Percentiles rank a stretch among this genome's conserved stretches.
Conservation (phyloP, 2,797 vertebrate genomes). For the Spea hammondii region DNA sequence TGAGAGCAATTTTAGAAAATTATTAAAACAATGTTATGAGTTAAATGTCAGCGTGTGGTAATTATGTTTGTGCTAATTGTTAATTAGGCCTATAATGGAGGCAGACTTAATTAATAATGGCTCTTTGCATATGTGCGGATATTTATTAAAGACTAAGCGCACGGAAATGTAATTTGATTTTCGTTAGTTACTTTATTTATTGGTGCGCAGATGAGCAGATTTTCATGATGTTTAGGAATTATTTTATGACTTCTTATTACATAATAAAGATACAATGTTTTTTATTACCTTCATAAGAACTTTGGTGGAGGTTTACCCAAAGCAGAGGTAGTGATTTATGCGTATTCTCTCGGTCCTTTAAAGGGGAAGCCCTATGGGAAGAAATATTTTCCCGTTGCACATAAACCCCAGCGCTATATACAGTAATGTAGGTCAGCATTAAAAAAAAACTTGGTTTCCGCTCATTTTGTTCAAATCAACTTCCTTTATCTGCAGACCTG, state of each 20-base stretch:
- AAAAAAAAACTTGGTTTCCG: too few species aligned
- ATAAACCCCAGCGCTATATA: too few species aligned
- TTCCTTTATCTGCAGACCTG: too few species aligned
- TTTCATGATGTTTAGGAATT: not conserved
- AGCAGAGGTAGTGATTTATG: too few species aligned
- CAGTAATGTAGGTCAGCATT: too few species aligned
- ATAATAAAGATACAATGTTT: not conserved
- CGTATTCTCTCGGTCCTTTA: too few species aligned
- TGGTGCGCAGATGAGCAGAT: constrained; percentile 3
- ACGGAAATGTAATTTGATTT: constrained; percentile 74
- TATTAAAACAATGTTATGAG: constrained; percentile 91
- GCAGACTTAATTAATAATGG: constrained; percentile 96
- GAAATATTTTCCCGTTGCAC: too few species aligned
- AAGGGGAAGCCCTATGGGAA: too few species aligned
- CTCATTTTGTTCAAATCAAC: too few species aligned
- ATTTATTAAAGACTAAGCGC: constrained; percentile 56
- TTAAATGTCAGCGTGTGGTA: constrained; percentile 94
- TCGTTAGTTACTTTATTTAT: constrained; percentile 59
- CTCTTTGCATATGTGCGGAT: constrained; percentile 63
- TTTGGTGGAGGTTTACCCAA: not conserved
- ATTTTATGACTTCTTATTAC: not conserved
- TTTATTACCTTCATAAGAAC: not conserved
- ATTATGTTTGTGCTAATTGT: constrained; percentile 99
- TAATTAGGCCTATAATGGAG: constrained; percentile 94
- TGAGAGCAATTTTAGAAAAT: constrained; percentile 92